Conservation (phyloP, 2,888 invertebrate genomes). For the Deilephila porcellus region DNA sequence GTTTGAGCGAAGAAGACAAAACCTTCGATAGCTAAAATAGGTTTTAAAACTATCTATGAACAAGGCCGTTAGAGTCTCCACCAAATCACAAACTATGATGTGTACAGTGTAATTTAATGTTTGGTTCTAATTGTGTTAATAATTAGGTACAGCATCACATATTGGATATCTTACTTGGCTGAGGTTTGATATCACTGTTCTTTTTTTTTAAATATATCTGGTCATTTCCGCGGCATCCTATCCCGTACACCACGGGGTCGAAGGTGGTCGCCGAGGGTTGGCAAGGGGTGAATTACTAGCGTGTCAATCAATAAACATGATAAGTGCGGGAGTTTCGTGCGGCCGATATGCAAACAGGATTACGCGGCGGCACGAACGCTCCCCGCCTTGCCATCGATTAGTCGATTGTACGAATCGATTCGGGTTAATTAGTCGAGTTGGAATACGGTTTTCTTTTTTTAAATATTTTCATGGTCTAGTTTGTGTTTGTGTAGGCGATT, state of each 20-base stretch:
- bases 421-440: constrained; percentile 45
- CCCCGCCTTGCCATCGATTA: constrained; percentile 57
- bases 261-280: constrained; percentile 31
- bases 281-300: constrained; percentile 77
- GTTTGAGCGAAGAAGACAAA: too few species aligned
- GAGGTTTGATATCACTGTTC: too few species aligned
- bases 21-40: too few species aligned
- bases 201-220: neutral
- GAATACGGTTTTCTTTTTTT: neutral
- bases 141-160: too few species aligned
- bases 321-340: constrained; percentile 82
- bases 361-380: constrained; percentile 70
- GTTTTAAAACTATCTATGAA: too few species aligned
- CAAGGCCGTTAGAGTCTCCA: too few species aligned
- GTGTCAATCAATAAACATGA: constrained; percentile 85
- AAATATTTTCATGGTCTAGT: neutral
- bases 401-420: constrained; percentile 60
- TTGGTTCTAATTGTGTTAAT: too few species aligned
- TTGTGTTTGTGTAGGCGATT: too few species aligned
- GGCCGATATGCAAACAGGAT: constrained; percentile 81
- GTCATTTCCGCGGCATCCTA: constrained; percentile 17
- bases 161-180: too few species aligned
- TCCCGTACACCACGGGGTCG: constrained; percentile 6
- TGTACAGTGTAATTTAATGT: too few species aligned
- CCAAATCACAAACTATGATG: too few species aligned